A percentile compares a stretch with the other conserved stretches of the same genome.
These are phyloP conservation scores for Pseudomugil gertrudae DNA, from an alignment of 2,797 vertebrate genomes.

Conservation along the genomic window DNA sequence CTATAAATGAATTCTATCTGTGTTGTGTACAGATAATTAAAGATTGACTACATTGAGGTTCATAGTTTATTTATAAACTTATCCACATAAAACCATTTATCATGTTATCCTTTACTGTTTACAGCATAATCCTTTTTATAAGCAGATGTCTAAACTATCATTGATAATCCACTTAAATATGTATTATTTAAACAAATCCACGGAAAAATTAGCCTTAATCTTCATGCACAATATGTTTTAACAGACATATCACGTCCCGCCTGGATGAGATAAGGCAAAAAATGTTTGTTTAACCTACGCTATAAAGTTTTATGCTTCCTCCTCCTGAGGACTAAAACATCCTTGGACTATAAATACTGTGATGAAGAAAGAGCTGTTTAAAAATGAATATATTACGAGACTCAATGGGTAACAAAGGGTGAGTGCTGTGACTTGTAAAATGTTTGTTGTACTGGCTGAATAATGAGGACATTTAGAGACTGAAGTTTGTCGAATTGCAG, in stretches of 20 bases:
- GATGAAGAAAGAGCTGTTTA: neutral
- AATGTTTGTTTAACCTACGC: constrained; percentile 24
- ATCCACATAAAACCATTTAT: neutral
- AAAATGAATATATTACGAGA: constrained; percentile 9
- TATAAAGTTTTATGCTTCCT: constrained; percentile 38
- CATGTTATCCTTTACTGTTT: neutral
- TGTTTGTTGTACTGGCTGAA: neutral
- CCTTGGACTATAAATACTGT: constrained; percentile 32
- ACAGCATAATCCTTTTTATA: too few relatives aligned
- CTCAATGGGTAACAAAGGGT: constrained; percentile 33
- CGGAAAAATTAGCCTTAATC: constrained; percentile 8
- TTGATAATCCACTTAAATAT: constrained; percentile 2
- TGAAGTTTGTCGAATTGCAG: neutral
- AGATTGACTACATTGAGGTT: neutral
- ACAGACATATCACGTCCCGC: constrained; percentile 34
- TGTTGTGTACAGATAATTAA: neutral
- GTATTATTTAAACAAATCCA: neutral
- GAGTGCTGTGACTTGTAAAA: constrained; percentile 27
- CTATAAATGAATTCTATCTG: neutral
- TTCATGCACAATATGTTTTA: neutral
- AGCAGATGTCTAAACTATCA: neutral
- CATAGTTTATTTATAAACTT: neutral
- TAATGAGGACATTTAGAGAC: neutral
- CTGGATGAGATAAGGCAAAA: constrained; percentile 14
- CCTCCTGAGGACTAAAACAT: constrained; percentile 27